Conservation (phyloP, 1,140 invertebrate genomes). For the Penaeus vannamei region DNA sequence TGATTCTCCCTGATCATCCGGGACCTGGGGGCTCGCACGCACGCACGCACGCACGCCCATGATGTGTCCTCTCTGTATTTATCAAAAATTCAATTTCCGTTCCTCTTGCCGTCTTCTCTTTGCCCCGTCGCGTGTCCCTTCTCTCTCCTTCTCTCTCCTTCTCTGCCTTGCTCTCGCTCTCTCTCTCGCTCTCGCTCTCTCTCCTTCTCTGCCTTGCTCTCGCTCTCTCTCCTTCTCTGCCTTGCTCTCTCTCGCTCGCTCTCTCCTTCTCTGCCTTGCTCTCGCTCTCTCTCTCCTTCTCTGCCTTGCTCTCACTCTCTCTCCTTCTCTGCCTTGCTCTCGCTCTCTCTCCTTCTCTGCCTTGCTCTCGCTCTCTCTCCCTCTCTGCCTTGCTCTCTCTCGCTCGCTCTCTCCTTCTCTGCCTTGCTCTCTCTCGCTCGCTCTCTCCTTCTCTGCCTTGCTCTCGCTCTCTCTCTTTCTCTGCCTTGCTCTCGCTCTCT, state of each 20-base stretch:
- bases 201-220: background rate
- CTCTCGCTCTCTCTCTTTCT: no score
- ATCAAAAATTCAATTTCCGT: conserved; percentile 16
- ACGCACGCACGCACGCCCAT: no score
- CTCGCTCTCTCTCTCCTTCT: background rate
- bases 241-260: background rate
- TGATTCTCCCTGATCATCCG: no score
- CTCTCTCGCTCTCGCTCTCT: background rate
- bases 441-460: no score
- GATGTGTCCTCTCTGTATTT: background rate
- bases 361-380: background rate
- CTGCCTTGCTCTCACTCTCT: background rate
- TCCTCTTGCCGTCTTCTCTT: background rate
- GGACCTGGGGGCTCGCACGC: no score
- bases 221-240: background rate
- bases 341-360: no score
- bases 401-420: no score
- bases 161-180: background rate
- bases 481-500: no score
- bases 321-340: background rate
- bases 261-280: background rate
- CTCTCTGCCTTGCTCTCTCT: no score
- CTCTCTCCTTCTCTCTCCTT: background rate
- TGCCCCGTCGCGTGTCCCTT: background rate
- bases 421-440: no score